Percentiles rank a stretch among this genome's conserved stretches.
Evolutionary conservation across 2,113 vertebrate genomes (phyloP).

Genomic region (Corydoras maculifer): DNA sequence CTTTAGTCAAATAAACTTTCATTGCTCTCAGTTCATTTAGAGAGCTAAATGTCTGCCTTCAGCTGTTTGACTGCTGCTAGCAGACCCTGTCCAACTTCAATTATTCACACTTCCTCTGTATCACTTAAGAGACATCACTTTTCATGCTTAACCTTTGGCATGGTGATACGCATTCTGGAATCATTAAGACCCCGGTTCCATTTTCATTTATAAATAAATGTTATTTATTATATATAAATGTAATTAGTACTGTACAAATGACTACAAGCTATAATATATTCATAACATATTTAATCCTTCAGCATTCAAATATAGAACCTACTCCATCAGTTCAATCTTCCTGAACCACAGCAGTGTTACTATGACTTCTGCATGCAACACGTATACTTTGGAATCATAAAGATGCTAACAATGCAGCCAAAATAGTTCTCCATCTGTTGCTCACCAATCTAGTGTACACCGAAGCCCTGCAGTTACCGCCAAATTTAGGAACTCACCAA

Average conservation of each 20-base stretch:
- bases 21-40: conserved; percentile 1
- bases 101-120: conserved; percentile 32
- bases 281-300: no score
- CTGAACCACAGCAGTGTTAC: background rate
- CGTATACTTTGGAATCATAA: conserved; percentile 46
- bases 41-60: no score
- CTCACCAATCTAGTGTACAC: conserved; percentile 37
- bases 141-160: conserved; percentile 32
- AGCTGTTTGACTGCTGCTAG: conserved; percentile 2
- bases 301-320: no score
- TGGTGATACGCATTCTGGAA: conserved; percentile 23
- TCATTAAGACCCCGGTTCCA: conserved; percentile 10
- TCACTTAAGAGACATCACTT: background rate
- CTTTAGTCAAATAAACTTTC: background rate
- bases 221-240: no score
- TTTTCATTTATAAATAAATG: no score
- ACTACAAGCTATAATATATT: no score
- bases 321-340: no score
- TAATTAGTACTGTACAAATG: no score
- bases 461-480: conserved; percentile 41
- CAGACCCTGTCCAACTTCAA: conserved; percentile 19
- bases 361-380: conserved; percentile 15
- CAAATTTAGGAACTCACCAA: conserved; percentile 58
- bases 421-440: conserved; percentile 69
- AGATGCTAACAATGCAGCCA: conserved; percentile 55